These are phyloP conservation scores for Periophthalmus modestus DNA, from an alignment of 2,113 vertebrate genomes.

Conservation along the genomic window DNA sequence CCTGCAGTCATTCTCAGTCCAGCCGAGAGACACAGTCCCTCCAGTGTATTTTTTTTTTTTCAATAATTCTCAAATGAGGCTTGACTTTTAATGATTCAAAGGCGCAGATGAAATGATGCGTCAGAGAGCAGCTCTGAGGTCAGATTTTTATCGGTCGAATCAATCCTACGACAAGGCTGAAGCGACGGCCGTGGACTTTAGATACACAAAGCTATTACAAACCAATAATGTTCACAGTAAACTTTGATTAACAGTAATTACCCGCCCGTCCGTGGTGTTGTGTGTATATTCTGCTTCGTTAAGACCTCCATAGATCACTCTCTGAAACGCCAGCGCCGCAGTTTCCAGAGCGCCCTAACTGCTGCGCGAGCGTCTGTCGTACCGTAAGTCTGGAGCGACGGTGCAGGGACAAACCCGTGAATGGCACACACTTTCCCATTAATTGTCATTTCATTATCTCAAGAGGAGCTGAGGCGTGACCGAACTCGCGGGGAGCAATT, in stretches of 20 bases:
- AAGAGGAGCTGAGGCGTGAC: conserved; percentile 78
- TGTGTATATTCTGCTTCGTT: conserved; percentile 6
- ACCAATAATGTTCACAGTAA: not conserved
- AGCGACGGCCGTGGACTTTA: not conserved
- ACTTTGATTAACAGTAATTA: conserved; percentile 2
- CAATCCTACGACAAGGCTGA: not conserved
- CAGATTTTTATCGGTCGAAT: not conserved
- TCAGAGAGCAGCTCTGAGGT: not conserved
- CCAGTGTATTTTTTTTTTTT: not conserved
- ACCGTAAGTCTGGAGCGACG: conserved; percentile 43
- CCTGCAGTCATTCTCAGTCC: too few relatives aligned
- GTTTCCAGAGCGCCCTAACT: conserved; percentile 21
- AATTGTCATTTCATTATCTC: conserved; percentile 83
- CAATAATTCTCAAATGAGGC: not conserved
- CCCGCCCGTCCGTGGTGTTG: conserved; percentile 10
- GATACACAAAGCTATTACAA: not conserved
- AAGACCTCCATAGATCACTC: conserved; percentile 5
- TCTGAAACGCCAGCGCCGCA: conserved; percentile 24
- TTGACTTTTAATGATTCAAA: not conserved
- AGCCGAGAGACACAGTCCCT: not conserved
- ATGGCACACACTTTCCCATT: conserved; percentile 75
- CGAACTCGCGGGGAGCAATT: conserved; percentile 76
- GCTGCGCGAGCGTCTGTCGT: conserved; percentile 22
- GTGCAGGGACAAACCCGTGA: conserved; percentile 66
- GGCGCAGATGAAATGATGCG: not conserved